These are phyloP conservation scores for Epirrhoe tristata DNA, from an alignment of 2,888 invertebrate species.

Conservation along the genomic window DNA sequence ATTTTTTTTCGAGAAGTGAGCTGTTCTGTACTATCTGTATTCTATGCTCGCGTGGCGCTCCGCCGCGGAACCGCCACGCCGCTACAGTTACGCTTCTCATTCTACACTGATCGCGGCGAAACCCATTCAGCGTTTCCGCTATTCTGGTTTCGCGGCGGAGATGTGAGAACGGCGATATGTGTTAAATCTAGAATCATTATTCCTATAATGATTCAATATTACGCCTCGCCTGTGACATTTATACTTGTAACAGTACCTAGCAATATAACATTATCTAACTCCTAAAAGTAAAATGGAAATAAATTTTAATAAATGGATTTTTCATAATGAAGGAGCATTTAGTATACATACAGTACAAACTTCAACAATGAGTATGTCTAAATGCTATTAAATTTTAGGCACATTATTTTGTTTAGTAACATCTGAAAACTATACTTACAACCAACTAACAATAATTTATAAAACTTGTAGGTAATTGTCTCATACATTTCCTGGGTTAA, in stretches of 20 bases:
- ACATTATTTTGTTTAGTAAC: slow-evolving; percentile 17
- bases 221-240: neutral
- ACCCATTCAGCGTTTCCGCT: too few species aligned
- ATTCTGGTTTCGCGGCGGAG: too few species aligned
- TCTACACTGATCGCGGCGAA: too few species aligned
- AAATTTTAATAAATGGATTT: neutral
- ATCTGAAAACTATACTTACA: slow-evolving; percentile 22
- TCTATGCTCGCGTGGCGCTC: too few species aligned
- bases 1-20: too few species aligned
- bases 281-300: neutral
- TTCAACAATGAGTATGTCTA: slow-evolving; percentile 6
- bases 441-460: slow-evolving; percentile 14
- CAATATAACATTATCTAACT: neutral
- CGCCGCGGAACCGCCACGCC: too few species aligned
- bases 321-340: neutral
- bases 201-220: too few species aligned
- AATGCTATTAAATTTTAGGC: slow-evolving; percentile 24
- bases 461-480: neutral
- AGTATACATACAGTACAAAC: slow-evolving; percentile 2
- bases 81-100: too few species aligned
- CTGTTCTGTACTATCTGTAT: too few species aligned
- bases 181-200: too few species aligned
- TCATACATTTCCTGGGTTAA: neutral
- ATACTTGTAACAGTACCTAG: neutral
- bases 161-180: too few species aligned